Conservation (phyloP, 2,797 vertebrate genomes). For the Sebastes jordani region DNA sequence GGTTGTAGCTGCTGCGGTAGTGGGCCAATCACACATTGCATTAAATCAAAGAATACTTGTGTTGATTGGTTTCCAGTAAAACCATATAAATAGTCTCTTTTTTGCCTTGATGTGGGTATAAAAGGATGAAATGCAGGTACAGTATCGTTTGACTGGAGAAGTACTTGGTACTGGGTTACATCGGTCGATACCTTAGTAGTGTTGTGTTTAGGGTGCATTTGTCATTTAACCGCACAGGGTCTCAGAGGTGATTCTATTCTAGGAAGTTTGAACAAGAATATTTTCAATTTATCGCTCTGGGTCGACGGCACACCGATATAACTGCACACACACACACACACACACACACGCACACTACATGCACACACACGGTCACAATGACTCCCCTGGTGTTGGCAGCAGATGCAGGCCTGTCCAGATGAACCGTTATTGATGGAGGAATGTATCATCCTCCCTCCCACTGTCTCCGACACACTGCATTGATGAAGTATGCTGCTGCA, state of each 20-base stretch:
- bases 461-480: slow-evolving; percentile 60
- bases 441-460: slow-evolving; percentile 65
- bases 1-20: too few relatives aligned
- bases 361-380: slow-evolving; percentile 17
- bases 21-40: too few relatives aligned
- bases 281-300: slow-evolving; percentile 22
- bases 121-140: too few relatives aligned
- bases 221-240: slow-evolving; percentile 7
- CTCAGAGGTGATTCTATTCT: slow-evolving; percentile 17
- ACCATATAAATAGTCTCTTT: too few relatives aligned
- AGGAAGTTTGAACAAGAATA: slow-evolving; percentile 7
- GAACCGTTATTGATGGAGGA: slow-evolving; percentile 68
- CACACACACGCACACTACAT: neutral
- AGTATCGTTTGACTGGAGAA: too few relatives aligned
- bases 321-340: slow-evolving; percentile 27
- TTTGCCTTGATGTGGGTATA: too few relatives aligned
- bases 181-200: too few relatives aligned
- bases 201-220: neutral
- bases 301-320: slow-evolving; percentile 8
- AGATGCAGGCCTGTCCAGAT: slow-evolving; percentile 60
- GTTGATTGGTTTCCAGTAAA: too few relatives aligned
- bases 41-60: too few relatives aligned
- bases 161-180: too few relatives aligned
- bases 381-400: slow-evolving; percentile 54
- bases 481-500: slow-evolving; percentile 48